Percentiles rank a stretch among this genome's conserved stretches.
phyloP scores from a whole-genome alignment of 2,888 invertebrate species.

The Nasonia oneida region DNA sequence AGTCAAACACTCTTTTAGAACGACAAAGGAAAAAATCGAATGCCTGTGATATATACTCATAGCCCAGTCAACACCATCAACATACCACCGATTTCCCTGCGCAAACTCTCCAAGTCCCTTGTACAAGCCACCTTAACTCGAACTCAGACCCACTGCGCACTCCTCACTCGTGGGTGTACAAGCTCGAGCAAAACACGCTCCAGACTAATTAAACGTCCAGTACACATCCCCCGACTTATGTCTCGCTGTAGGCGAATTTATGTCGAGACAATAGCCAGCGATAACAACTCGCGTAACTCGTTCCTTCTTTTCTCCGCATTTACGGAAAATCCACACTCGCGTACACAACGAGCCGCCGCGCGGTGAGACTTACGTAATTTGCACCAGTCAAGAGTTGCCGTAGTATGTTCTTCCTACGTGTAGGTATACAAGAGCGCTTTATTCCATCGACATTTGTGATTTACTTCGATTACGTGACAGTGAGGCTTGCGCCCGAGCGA shows the following conservation, averaged over 20 bases:
- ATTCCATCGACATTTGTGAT: conserved; percentile 34
- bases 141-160: neutral
- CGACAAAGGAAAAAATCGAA: too few species aligned
- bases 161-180: neutral
- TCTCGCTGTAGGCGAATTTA: neutral
- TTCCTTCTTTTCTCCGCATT: conserved; percentile 5
- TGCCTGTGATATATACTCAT: neutral
- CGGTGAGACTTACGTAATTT: conserved; percentile 17
- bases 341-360: neutral
- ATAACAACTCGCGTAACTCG: conserved; percentile 25
- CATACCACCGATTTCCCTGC: neutral
- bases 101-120: neutral
- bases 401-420: neutral
- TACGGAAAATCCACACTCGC: neutral
- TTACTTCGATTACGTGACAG: conserved; percentile 40
- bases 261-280: conserved; percentile 8
- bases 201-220: conserved; percentile 23
- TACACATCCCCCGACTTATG: conserved; percentile 12
- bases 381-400: neutral
- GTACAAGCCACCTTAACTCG: neutral
- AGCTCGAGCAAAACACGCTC: conserved; percentile 6
- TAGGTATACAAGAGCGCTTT: neutral
- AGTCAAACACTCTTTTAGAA: too few species aligned
- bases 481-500: conserved; percentile 4
- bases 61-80: neutral